These are phyloP conservation scores for Sorex araneus DNA, from an alignment of 2,113 vertebrate genomes.

Conservation along the genomic window DNA sequence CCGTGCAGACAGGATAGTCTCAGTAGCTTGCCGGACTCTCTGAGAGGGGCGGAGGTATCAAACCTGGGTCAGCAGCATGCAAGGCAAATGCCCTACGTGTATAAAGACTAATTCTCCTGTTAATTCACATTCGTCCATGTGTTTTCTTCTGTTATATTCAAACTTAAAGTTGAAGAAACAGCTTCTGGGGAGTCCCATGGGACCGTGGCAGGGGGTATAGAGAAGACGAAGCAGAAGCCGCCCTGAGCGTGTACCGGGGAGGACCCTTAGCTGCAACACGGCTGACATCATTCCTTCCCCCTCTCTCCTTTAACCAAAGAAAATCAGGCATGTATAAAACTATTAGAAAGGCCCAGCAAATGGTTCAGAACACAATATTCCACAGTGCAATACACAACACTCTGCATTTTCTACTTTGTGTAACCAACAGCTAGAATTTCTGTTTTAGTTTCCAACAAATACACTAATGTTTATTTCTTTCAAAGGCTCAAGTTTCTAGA, in stretches of 20 bases:
- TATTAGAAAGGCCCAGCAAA: background rate
- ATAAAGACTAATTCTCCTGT: background rate
- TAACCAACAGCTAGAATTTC: background rate
- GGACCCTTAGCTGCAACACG: background rate
- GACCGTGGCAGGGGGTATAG: background rate
- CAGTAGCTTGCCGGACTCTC: too few relatives aligned
- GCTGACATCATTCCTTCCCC: background rate
- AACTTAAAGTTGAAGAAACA: background rate
- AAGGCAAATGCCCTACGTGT: too few relatives aligned
- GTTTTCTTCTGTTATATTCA: background rate
- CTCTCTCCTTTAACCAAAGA: background rate
- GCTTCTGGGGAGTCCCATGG: background rate
- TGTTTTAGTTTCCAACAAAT: background rate
- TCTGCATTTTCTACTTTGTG: background rate
- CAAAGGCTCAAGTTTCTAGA: background rate
- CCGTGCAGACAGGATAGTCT: too few relatives aligned
- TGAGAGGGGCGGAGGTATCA: too few relatives aligned
- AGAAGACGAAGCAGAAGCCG: background rate
- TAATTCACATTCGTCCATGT: background rate
- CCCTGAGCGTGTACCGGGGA: background rate
- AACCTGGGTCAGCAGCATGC: too few relatives aligned
- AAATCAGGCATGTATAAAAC: background rate
- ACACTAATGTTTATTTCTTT: slow-evolving; percentile 23
- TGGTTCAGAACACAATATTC: background rate
- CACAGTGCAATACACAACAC: background rate